Conservation (phyloP, 2,113 vertebrate species). For the Ptilonorhynchus violaceus region DNA sequence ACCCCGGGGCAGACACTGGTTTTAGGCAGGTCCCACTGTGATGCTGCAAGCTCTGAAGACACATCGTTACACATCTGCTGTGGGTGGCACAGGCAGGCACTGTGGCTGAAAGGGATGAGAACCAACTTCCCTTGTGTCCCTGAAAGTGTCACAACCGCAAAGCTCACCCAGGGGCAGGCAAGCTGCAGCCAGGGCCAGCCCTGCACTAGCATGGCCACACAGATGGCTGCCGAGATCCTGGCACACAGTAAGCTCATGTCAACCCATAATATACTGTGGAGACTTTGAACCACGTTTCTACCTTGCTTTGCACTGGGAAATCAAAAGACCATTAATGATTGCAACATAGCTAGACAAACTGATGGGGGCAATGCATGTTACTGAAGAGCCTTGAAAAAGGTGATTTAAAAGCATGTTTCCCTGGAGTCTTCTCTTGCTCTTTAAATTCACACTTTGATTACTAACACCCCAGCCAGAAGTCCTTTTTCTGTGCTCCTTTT, state of each 20-base stretch:
- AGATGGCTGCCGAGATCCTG: neutral
- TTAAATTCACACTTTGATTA: neutral
- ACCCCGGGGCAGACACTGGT: neutral
- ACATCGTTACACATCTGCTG: neutral
- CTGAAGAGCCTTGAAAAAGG: neutral
- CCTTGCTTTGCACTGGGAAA: neutral
- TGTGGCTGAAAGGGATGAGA: neutral
- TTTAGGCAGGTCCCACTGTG: neutral
- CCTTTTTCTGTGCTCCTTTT: neutral
- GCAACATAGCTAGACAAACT: neutral
- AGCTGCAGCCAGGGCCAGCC: neutral
- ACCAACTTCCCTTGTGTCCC: no score
- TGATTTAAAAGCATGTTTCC: neutral
- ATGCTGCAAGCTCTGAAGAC: neutral
- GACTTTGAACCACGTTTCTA: neutral
- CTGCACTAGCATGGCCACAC: neutral
- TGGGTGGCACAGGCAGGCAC: neutral
- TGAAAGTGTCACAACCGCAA: neutral
- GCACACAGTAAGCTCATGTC: neutral
- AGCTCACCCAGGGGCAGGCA: fast-evolving
- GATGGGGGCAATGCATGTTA: neutral
- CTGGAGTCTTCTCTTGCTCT: neutral
- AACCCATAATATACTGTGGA: neutral
- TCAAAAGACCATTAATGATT: neutral
- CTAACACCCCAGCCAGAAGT: neutral